Conservation (phyloP, 2,797 vertebrate species). For the Tamandua tetradactyla region DNA sequence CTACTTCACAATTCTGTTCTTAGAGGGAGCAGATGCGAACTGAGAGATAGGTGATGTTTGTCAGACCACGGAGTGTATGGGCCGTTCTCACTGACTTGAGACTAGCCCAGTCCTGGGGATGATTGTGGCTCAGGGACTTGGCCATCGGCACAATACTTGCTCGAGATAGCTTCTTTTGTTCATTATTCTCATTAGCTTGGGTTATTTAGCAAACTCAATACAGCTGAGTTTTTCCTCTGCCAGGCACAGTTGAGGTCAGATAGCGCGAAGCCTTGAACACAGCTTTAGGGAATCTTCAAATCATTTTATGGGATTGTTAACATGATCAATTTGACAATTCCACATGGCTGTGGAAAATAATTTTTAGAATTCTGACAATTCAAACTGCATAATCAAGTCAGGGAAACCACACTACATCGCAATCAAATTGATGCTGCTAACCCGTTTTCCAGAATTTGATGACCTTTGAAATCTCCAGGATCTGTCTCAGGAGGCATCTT, state of each 20-base stretch:
- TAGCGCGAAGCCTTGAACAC: neutral
- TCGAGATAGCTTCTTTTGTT: neutral
- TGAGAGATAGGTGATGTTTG: neutral
- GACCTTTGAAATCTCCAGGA: too few species aligned
- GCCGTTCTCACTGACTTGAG: neutral
- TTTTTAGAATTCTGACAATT: conserved; percentile 47
- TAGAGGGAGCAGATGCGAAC: neutral
- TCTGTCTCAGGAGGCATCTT: neutral
- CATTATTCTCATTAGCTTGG: conserved; percentile 37
- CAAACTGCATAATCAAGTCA: neutral
- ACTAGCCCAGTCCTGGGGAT: neutral
- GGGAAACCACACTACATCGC: neutral
- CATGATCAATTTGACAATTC: too few species aligned
- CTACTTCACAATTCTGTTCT: neutral
- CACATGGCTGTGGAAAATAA: neutral
- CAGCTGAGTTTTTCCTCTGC: conserved; percentile 24
- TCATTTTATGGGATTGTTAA: conserved; percentile 5
- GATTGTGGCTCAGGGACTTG: neutral
- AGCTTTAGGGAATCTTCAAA: neutral
- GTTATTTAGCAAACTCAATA: neutral
- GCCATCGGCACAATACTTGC: neutral
- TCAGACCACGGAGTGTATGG: neutral
- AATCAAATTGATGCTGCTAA: neutral
- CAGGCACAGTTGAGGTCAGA: conserved; percentile 33
- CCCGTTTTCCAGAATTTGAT: neutral